These are phyloP conservation scores for Hedychridium roseum DNA, from an alignment of 2,888 invertebrate species.

Conservation along the genomic window DNA sequence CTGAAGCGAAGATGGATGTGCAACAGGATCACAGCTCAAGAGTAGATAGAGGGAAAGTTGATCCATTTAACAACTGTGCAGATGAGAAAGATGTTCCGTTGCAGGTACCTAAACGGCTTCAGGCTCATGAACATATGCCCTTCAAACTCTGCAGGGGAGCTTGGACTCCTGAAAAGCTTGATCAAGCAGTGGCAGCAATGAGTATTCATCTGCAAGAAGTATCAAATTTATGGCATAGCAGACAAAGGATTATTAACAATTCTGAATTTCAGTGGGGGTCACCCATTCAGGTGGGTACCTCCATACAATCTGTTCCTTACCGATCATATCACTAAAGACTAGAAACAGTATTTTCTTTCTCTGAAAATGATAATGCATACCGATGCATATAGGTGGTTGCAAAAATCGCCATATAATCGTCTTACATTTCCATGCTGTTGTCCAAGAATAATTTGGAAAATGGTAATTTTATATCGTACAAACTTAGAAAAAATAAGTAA, in stretches of 20 bases:
- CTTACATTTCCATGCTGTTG: no score
- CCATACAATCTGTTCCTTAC: constrained; percentile 43
- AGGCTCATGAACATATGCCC: constrained; percentile 25
- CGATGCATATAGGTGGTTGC: background rate
- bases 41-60: constrained; percentile 33
- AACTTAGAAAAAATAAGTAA: background rate
- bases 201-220: constrained; percentile 39
- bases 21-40: constrained; percentile 20
- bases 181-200: constrained; percentile 29
- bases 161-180: constrained; percentile 23
- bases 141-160: constrained; percentile 27
- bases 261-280: constrained; percentile 49
- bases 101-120: constrained; percentile 18
- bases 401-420: background rate
- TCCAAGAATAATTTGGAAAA: background rate
- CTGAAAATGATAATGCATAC: background rate
- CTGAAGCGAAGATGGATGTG: constrained; percentile 13
- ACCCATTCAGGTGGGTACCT: constrained; percentile 60
- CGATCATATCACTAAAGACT: constrained; percentile 34
- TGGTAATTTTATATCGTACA: background rate
- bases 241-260: constrained; percentile 22
- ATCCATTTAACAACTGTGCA: constrained; percentile 30
- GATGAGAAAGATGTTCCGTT: constrained; percentile 39
- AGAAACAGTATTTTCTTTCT: constrained; percentile 2
- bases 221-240: constrained; percentile 38